phyloP scores from a whole-genome alignment of 2,888 invertebrate genomes.

The Acheta domesticus region DNA sequence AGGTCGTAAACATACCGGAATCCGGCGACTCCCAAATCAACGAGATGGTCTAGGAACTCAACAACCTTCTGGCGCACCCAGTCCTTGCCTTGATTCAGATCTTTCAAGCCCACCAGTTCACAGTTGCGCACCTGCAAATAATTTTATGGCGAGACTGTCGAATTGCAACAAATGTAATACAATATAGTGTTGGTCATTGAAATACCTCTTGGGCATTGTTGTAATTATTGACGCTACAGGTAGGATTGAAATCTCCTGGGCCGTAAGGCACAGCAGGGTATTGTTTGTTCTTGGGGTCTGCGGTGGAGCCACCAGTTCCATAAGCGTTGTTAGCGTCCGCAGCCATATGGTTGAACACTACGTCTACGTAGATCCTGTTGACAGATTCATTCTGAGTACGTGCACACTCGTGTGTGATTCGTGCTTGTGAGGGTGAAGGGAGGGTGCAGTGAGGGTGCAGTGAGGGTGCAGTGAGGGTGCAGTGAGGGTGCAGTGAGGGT shows the following conservation, averaged over 20 bases:
- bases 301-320: constrained; percentile 58
- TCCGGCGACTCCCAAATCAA: constrained; percentile 76
- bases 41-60: constrained; percentile 62
- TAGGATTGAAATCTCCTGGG: constrained; percentile 64
- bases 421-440: too few species aligned
- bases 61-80: constrained; percentile 64
- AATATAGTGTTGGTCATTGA: constrained; percentile 35
- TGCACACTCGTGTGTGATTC: too few species aligned
- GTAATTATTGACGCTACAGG: constrained; percentile 64
- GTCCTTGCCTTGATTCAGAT: constrained; percentile 65
- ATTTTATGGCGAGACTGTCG: too few species aligned
- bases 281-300: constrained; percentile 47
- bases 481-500: too few species aligned
- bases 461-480: too few species aligned
- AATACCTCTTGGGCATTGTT: constrained; percentile 58
- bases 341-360: constrained; percentile 60
- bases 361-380: constrained; percentile 65
- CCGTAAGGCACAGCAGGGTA: constrained; percentile 67
- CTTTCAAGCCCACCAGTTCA: constrained; percentile 67
- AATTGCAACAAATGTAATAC: too few species aligned
- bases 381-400: too few species aligned
- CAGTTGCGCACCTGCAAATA: constrained; percentile 60
- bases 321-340: constrained; percentile 48
- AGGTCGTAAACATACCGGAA: constrained; percentile 55
- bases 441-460: too few species aligned